Evolutionary conservation across 2,113 vertebrate genomes (phyloP), one percentile per base, ranked within the genome.

Genomic region (Microcebus jonahi): DNA sequence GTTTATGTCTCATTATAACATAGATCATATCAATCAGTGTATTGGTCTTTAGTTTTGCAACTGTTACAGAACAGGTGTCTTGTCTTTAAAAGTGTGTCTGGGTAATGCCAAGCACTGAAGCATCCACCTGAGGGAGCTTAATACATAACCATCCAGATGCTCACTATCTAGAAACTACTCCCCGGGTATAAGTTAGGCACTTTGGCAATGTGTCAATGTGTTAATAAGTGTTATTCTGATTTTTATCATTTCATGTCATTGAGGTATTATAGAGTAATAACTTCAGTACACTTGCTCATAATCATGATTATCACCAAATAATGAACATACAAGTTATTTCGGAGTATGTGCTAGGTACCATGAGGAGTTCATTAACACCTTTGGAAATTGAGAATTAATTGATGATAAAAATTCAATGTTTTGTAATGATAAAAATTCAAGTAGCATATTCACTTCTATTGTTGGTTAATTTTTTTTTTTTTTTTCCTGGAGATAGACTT

Each of bases 81-180:
- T 39, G 14, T 45, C 36, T 95, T 95, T 81, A 75, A 75, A 71
- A 88, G 36, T 50, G 15, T 81, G 86, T 84, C 80, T 68, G 21
- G 71, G 34, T 84, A 65, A 94, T n/a, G 53, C 13, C 36, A 57
- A 83, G n/a, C 15, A 82, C 15, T 1, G 21, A 71, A 88, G 5
- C 59, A 67, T 42, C 83, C 31, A 82, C 50, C 42, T 68, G 27
- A 90, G 87, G 21, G 80, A 86, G 14, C 68, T 75, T 57, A 80
- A 65, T 55, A 29, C 48, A 23, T 14, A 73, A 20, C 11, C 15
- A 65, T 80, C 88, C 91, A 97, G 90, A 75, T 96, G 96, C 79
- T 95, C 90, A 53, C 63, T 29, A 70, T 94, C 93, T 59, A 79
- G 63, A 75, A 91, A 94, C 61, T 96, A 57, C 55, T 89, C 89